These are phyloP conservation scores for Stomatorhinus ivindoensis DNA, from an alignment of 2,113 vertebrate genomes.

Conservation along the genomic window DNA sequence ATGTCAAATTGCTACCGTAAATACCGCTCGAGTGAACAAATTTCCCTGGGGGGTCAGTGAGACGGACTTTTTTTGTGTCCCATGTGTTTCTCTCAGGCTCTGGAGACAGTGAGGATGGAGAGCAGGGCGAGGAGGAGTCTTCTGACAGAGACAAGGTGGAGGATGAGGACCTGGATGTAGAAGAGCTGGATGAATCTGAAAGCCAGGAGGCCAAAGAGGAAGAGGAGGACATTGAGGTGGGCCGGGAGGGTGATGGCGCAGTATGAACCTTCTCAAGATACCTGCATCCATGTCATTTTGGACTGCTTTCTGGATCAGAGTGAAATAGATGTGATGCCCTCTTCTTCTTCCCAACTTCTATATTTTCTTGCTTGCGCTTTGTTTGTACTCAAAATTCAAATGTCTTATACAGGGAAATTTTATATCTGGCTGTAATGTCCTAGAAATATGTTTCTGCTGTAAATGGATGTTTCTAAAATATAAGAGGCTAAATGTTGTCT, in stretches of 20 bases:
- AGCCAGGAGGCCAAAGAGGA: conserved; percentile 42
- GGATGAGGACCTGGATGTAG: conserved; percentile 35
- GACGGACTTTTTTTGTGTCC: neutral
- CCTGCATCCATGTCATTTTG: conserved; percentile 21
- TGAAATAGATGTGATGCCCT: conserved; percentile 37
- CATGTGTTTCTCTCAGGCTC: conserved; percentile 43
- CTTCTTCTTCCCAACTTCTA: neutral
- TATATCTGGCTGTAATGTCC: neutral
- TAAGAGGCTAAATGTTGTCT: neutral
- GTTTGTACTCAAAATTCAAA: neutral
- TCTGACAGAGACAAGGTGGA: conserved; percentile 38
- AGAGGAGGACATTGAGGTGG: conserved; percentile 37
- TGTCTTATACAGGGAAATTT: neutral
- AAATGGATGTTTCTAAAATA: neutral
- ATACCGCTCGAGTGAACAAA: neutral
- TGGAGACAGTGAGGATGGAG: conserved; percentile 57
- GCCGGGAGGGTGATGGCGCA: conserved; percentile 37
- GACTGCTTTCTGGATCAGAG: conserved; percentile 46
- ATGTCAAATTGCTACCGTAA: neutral
- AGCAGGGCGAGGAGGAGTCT: conserved; percentile 23
- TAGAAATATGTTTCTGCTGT: neutral
- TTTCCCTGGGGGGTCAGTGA: neutral
- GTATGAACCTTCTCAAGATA: conserved; percentile 31
- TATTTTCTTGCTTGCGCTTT: neutral
- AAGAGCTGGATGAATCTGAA: conserved; percentile 35